Base-by-base conservation (phyloP, 2,888 invertebrate species). In the Trisateles emortualis region DNA sequence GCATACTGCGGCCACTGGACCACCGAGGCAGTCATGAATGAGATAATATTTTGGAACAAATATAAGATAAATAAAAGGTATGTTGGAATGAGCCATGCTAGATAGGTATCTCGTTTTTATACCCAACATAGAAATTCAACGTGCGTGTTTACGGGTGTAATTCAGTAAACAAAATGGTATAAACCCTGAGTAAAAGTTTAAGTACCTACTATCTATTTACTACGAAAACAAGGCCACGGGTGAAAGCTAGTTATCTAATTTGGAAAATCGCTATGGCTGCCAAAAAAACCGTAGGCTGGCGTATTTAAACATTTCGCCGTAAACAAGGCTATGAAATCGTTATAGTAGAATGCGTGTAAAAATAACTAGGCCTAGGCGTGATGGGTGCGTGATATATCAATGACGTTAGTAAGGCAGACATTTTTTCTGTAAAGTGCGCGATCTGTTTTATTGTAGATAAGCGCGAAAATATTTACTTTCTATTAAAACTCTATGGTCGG, bases 311-410 rank as follows among this genome's bases (percentile, higher is more conserved):
- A 26, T 26, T 26, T 26, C 9, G 9, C 4, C 26, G 26, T 26
- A 26, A 26, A 5, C 9, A 26, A 3, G 26, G 5, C 8, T 6
- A 8, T 8, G 26, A 30, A 30, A 30, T 2, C 30, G 11, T 30
- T 33, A 10, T 33, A 38, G 1, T 39, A n/a, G 49, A 36, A 35
- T 47, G 9, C 22, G 26, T 38, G 48, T 41, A 40, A 61, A 44
- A 47, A 24, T 17, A 54, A 49, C n/a, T 52, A 57, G 45, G 36
- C 46, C 6, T n/a, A 24, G 24, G 32, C 68, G 59, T 68, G 54
- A 48, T 59, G 22, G 24, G 6, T 26, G 22, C 68, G 68, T 68
- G 64, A 55, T 55, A 36, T 19, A 3, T 0, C n/a, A 33, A 43
- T 13, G 22, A 40, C 48, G 36, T 26, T 16, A 14, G 24, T 24